A percentile compares a stretch with the other conserved stretches of the same genome.
These are phyloP conservation scores for Carabus problematicus DNA, from an alignment of 2,888 invertebrate genomes.

Conservation along the genomic window DNA sequence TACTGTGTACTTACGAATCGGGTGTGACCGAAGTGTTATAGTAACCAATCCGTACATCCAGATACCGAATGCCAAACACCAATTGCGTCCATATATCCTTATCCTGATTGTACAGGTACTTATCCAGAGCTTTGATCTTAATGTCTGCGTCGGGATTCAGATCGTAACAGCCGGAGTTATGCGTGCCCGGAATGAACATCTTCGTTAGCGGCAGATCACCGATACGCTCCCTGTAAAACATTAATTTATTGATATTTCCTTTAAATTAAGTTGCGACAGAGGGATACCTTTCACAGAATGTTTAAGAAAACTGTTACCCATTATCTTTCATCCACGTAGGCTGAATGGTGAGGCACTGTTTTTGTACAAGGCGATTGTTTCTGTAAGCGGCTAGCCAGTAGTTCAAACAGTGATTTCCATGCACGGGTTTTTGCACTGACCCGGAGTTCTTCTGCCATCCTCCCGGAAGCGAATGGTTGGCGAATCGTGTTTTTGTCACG, in stretches of 20 bases:
- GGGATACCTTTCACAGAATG: conserved; percentile 33
- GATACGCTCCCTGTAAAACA: conserved; percentile 51
- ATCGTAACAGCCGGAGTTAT: conserved; percentile 70
- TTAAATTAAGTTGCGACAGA: conserved; percentile 3
- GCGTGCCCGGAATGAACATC: conserved; percentile 74
- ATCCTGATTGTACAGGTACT: conserved; percentile 56
- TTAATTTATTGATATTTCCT: conserved; percentile 34
- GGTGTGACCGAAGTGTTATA: conserved; percentile 52
- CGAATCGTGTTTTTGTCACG: conserved; percentile 56
- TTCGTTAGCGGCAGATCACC: conserved; percentile 61
- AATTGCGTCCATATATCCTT: conserved; percentile 66
- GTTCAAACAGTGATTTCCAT: conserved; percentile 69
- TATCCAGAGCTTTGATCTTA: conserved; percentile 43
- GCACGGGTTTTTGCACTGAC: conserved; percentile 48
- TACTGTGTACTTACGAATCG: conserved; percentile 38
- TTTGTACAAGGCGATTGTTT: conserved; percentile 66
- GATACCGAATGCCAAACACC: conserved; percentile 66
- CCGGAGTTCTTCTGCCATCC: conserved; percentile 54
- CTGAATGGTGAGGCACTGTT: conserved; percentile 78
- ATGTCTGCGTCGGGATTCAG: conserved; percentile 47
- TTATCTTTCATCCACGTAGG: conserved; percentile 86
- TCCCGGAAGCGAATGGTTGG: conserved; percentile 54
- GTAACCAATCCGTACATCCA: conserved; percentile 67
- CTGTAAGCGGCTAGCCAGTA: conserved; percentile 76
- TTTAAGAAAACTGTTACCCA: conserved; percentile 52